Evolutionary conservation across 1,140 invertebrate genomes (phyloP), one percentile per base, ranked within the genome.

Genomic region (Drosophila arawakana): DNA sequence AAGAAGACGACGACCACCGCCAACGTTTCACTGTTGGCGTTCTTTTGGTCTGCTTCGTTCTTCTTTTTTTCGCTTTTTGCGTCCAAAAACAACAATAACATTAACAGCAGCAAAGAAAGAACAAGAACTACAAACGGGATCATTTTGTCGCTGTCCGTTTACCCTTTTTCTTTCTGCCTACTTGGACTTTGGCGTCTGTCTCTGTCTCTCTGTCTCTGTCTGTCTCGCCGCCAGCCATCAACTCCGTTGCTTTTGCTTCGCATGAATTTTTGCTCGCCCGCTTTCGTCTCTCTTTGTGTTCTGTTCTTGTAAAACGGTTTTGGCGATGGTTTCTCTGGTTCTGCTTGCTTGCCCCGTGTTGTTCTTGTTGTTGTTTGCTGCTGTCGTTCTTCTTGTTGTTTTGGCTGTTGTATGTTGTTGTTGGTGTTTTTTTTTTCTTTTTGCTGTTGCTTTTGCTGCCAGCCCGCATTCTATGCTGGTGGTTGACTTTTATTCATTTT

Each of bases 401-500:
- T 50, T 82, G 39, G 25, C 50, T 54, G 76, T 79, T 83, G 59
- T 55, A 78, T 47, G 52, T 50, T 68, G 41, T 41, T 75, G 52
- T 58, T 70, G 60, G 0, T 2, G 18, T 30, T 30, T 30, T 30
- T 30, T 6, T 30, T 30, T 30, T 30, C 37, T 52, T 47, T 52
- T n/a, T 76, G 54, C 66, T 72, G 57, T 69, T 88, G 60, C 58
- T 78, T 30, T 61, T 74, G 62, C 70, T 70, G 57, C 71, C 74
- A 80, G 70, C 83, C 73, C 82, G 83, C 88, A 90, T 90, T 88
- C 88, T 86, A 83, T 81, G 80, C 82, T 90, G 88, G 86, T 90
- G 88, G 78, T 91, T 91, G 88, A 91, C 86, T 91, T 88, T 76
- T 81, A 73, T 74, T 90, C 78, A 54, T 73, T 74, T 57, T 70